These are phyloP conservation scores for Empis livida DNA, from an alignment of 2,888 invertebrate species.

Conservation along the genomic window DNA sequence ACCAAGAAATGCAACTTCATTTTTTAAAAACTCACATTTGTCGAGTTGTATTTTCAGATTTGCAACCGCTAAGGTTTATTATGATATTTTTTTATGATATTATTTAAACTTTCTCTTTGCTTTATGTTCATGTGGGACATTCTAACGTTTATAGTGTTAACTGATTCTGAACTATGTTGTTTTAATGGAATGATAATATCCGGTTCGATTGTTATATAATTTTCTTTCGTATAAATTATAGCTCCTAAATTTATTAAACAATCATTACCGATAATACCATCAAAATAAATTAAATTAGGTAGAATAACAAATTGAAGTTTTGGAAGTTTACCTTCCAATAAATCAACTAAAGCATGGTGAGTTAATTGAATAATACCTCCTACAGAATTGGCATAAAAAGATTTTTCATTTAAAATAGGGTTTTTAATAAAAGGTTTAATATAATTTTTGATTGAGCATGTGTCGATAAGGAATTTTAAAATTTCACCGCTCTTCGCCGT, in stretches of 20 bases:
- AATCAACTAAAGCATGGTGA: neutral
- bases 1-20: slow-evolving; percentile 8
- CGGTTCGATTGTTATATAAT: slow-evolving; percentile 2
- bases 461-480: slow-evolving; percentile 7
- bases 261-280: slow-evolving; percentile 8
- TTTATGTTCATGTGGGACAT: slow-evolving; percentile 1
- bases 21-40: slow-evolving; percentile 10
- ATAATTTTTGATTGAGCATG: slow-evolving; percentile 7
- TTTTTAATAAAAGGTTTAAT: slow-evolving; percentile 3
- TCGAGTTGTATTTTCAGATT: slow-evolving; percentile 9
- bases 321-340: neutral
- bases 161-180: slow-evolving; percentile 2
- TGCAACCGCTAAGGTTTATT: slow-evolving; percentile 1
- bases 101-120: slow-evolving; percentile 4
- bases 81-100: slow-evolving; percentile 2
- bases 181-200: slow-evolving; percentile 2
- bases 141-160: slow-evolving; percentile 3
- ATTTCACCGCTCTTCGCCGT: slow-evolving; percentile 4
- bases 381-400: neutral
- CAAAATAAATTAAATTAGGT: neutral
- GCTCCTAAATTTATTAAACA: slow-evolving; percentile 2
- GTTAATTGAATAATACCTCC: neutral
- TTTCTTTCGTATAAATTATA: slow-evolving; percentile 2
- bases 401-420: slow-evolving; percentile 3
- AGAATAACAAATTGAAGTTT: slow-evolving; percentile 8